Base-by-base conservation (phyloP, 2,113 vertebrate species). In the Ginglymostoma cirratum region DNA sequence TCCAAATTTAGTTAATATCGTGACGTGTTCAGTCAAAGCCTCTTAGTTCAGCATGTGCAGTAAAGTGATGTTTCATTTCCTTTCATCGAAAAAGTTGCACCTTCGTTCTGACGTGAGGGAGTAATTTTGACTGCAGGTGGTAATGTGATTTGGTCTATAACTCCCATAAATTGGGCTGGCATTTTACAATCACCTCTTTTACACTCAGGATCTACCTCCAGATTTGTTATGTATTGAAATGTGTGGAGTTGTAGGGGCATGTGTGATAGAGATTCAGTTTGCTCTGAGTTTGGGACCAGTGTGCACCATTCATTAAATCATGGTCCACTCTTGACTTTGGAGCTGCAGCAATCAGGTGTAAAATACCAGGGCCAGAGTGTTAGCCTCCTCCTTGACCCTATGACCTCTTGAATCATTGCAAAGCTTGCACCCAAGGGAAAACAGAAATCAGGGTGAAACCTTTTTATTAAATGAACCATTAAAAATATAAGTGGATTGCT, bases 1-100 rank as follows among this genome's bases (percentile, higher is more conserved):
- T n/a, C 89, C 89, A 93, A 93, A 93, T 38, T 93, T 93, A 93
- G 89, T 38, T 93, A 42, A 67, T 93, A 67, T n/a, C 19, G 3
- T 38, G 61, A 38, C 6, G 66, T 34, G 65, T 38, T 66, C 55
- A 38, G 61, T 21, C 17, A 19, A 66, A 19, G 65, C n/a, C 80
- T n/a, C 21, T 66, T 93, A 66, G 34, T 93, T 93, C 34, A 67
- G 30, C 61, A 38, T 93, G 12, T 38, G 61, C 14, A 66, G 61
- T 23, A 34, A 93, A 38, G 89, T 66, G 34, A 66, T 17, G 5
- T 93, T 93, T 93, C 61, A 38, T 67, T 5, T 93, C 21, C 21
- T 66, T 67, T 92, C 19, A 93, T 93, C 14, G 61, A 6, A 65
- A 66, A 38, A 93, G 34, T 66, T 93, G 17, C 34, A 93, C 19